Evolutionary conservation across 2,113 vertebrate species (phyloP), one percentile per base, ranked within the genome.

Genomic region (Nematolebias whitei): DNA sequence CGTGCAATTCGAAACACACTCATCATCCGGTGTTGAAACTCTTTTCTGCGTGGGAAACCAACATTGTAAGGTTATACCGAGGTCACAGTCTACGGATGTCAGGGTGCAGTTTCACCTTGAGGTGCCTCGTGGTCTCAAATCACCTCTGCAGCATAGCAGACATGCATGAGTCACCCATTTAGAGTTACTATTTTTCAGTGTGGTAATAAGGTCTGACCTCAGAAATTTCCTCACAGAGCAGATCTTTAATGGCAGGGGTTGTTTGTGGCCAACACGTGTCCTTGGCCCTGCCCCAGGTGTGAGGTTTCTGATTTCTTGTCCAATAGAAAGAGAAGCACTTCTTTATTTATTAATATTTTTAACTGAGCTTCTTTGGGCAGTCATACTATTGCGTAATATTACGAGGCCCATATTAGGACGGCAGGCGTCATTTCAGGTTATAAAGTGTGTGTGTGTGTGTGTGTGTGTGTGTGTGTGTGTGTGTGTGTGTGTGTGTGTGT

Each of bases 321-420:
- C 76, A 79, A 80, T 69, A 47, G 77, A 58, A 80, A 66, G 24
- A 61, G 51, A 63, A 72, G 65, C 54, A 59, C 71, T 58, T 72
- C 80, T 79, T 78, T 49, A 62, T 74, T 61, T 68, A 76, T 66
- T 82, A 78, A 23, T 59, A n/a, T 66, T 74, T 63, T 68, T 72
- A 60, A 59, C 83, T 39, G 58, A 67, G 64, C 72, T 85, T 53
- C 32, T 35, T 60, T 48, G 78, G 59, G 29, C 62, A 76, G 24
- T 76, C 71, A 68, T 77, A 75, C 53, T 78, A 65, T 90, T 91
- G 84, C 79, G 76, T 91, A 89, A 91, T 80, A 78, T 75, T 63
- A 23, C 56, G 79, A 88, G 81, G 83, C 75, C 86, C 67, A 71
- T 68, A 82, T 86, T 74, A 75, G 76, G 78, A 74, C 71, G 79